Conservation (phyloP, 2,888 invertebrate species). For the Xylophagus ater region DNA sequence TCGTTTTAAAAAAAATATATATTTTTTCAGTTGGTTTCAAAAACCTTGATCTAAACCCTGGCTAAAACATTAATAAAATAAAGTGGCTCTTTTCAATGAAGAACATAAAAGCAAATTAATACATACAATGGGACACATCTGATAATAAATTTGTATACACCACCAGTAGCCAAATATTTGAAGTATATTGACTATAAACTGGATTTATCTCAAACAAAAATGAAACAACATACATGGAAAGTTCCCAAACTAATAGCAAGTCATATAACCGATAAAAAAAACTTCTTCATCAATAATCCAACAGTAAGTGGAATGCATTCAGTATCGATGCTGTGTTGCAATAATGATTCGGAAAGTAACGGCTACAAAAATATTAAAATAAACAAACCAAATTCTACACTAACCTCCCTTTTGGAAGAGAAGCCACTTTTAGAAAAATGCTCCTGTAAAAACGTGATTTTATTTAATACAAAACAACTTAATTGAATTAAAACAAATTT, state of each 20-base stretch:
- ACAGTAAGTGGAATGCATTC: no score
- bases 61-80: conserved; percentile 11
- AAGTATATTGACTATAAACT: conserved; percentile 38
- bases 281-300: no score
- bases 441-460: no score
- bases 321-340: no score
- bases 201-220: conserved; percentile 37
- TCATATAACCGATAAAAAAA: no score
- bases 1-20: not conserved
- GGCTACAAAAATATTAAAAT: no score
- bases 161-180: conserved; percentile 50
- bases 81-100: conserved; percentile 13
- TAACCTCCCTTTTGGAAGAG: no score
- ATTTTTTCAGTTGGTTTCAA: conserved; percentile 16
- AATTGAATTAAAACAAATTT: no score
- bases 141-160: conserved; percentile 43
- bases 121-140: conserved; percentile 43
- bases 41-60: conserved; percentile 10
- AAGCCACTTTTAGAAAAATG: no score
- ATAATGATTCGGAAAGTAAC: no score
- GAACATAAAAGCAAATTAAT: conserved; percentile 11
- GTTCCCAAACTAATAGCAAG: conserved; percentile 33
- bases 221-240: conserved; percentile 30
- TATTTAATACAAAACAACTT: no score
- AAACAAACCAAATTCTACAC: no score